Conservation (phyloP, 2,888 invertebrate genomes). For the Platycnemis pennipes region DNA sequence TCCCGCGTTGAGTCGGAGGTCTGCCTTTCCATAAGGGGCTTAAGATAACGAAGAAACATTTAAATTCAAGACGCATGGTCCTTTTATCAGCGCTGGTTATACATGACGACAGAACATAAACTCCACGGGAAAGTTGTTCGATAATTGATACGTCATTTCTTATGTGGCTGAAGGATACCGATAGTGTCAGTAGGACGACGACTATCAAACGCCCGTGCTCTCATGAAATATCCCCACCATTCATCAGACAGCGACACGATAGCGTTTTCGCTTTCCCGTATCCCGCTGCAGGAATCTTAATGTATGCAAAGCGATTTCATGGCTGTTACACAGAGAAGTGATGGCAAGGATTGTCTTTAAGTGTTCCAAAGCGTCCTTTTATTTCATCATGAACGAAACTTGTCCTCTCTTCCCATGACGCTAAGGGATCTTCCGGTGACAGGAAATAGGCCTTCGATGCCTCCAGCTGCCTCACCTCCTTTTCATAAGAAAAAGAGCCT, state of each 20-base stretch:
- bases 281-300: neutral
- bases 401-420: neutral
- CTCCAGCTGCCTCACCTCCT: neutral
- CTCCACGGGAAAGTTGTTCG: neutral
- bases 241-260: neutral
- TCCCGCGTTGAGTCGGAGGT: neutral
- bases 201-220: neutral
- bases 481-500: neutral
- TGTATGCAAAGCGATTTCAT: constrained; percentile 19
- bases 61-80: neutral
- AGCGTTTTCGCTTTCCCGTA: neutral
- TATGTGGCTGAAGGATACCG: neutral
- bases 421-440: neutral
- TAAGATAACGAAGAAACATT: neutral
- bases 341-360: constrained; percentile 7
- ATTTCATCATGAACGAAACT: neutral
- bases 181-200: neutral
- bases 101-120: neutral
- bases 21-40: neutral
- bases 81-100: neutral
- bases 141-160: neutral
- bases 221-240: neutral
- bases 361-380: neutral
- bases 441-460: neutral
- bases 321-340: neutral